phyloP scores from a whole-genome alignment of 1,140 invertebrate species.

The Procambarus clarkii region DNA sequence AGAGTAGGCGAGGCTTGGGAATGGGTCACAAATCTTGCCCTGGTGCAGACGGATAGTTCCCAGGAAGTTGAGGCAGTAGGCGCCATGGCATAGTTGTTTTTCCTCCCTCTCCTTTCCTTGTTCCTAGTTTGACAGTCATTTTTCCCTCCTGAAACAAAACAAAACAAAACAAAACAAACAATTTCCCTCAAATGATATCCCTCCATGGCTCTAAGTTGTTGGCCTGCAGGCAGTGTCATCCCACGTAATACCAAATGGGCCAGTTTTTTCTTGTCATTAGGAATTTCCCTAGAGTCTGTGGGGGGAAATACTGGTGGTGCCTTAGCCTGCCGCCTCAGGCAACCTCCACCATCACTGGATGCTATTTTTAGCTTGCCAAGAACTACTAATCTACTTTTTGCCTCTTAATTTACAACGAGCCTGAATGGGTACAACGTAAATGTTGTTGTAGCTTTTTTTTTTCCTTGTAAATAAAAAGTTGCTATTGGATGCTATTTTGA shows the following conservation, averaged over 20 bases:
- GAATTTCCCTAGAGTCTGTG: neutral
- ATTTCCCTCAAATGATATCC: too few species aligned
- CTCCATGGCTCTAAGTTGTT: too few species aligned
- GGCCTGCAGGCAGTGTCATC: neutral
- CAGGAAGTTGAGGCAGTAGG: neutral
- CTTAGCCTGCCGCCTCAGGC: neutral
- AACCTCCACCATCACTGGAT: neutral
- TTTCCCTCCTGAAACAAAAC: too few species aligned
- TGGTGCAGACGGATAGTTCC: neutral
- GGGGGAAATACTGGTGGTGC: neutral
- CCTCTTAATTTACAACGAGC: too few species aligned
- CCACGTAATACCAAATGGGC: neutral
- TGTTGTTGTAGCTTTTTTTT: too few species aligned
- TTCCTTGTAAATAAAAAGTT: neutral
- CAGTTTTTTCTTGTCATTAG: neutral
- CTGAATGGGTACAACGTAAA: too few species aligned
- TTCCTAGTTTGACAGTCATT: too few species aligned
- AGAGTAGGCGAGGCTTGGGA: constrained; percentile 15
- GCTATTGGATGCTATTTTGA: too few species aligned
- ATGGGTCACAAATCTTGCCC: constrained; percentile 17
- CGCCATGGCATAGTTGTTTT: neutral
- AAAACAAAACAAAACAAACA: too few species aligned
- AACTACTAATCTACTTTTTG: neutral
- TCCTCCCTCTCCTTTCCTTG: too few species aligned
- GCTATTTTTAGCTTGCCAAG: constrained; percentile 1